Base-by-base conservation (phyloP, 1,140 invertebrate species). In the Carposina sasakii region DNA sequence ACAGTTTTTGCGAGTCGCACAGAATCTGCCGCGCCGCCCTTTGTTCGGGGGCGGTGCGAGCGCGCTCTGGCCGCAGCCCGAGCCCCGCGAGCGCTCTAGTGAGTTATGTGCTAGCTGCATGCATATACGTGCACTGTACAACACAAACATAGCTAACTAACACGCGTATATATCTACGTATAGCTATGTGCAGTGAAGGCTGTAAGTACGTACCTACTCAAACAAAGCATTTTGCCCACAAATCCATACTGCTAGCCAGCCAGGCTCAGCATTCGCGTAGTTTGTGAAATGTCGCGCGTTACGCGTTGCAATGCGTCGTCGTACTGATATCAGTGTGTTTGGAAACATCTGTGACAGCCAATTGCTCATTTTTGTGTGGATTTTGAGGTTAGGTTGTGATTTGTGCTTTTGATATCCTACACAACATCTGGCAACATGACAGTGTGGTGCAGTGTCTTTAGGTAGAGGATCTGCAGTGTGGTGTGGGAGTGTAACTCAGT, bases 381-480 rank as follows among this genome's bases (percentile, higher is more conserved):
- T 73, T 82, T 83, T 83, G 75, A 83, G 76, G 78, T 83, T 83
- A 83, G 75, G 66, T 71, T 65, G 71, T 69, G 69, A 72, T 75
- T 71, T 57, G 56, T 63, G 62, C 13, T 23, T 20, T 40, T 39
- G 30, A 30, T n/a, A n/a, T n/a, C n/a, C n/a, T n/a, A n/a, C n/a
- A n/a, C n/a, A n/a, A n/a, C n/a, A n/a, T n/a, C n/a, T n/a, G n/a
- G n/a, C 30, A 50, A 54, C 19, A 42, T 48, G 20, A 50, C 31
- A 28, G 40, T 44, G 47, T 49, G 46, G 52, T 33, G 8, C n/a
- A n/a, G n/a, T n/a, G 39, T 48, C 40, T 56, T 34, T 24, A 56
- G 57, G 63, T 63, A 44, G 42, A 60, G 56, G 64, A 61, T 64
- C 63, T 56, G 54, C 50, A 58, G 47, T 36, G 40, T 43, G 63